These are phyloP conservation scores for Cephalopachus bancanus DNA, from an alignment of 2,797 vertebrate genomes.

Conservation along the genomic window DNA sequence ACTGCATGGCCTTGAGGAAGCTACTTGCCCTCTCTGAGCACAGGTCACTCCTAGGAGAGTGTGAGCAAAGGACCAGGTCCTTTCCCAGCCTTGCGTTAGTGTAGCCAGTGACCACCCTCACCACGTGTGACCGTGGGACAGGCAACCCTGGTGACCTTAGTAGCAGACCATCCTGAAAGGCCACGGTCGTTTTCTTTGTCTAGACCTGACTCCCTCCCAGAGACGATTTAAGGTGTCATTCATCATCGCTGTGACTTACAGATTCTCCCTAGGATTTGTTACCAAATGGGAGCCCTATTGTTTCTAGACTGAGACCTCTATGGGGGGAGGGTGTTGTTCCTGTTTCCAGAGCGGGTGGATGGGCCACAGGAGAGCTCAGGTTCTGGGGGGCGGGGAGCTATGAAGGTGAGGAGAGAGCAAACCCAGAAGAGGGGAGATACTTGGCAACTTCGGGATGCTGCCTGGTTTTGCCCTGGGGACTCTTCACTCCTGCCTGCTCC, in stretches of 20 bases:
- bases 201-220: not conserved
- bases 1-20: not conserved
- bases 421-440: not conserved
- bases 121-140: rapidly evolving
- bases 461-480: not conserved
- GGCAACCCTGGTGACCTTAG: not conserved
- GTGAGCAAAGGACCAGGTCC: not conserved
- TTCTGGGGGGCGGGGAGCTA: not conserved
- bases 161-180: not conserved
- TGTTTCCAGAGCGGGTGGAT: not conserved
- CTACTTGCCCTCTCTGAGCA: not conserved
- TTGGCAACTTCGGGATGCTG: not conserved
- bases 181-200: no score
- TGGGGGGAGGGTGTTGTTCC: not conserved
- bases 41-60: not conserved
- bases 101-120: not conserved
- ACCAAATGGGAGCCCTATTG: not conserved
- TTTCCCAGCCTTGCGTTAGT: not conserved
- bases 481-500: rapidly evolving
- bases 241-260: not conserved
- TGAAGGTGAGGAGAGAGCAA: not conserved
- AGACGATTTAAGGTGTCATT: not conserved
- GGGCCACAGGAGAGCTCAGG: not conserved
- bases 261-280: not conserved
- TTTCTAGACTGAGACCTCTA: not conserved